phyloP scores from a whole-genome alignment of 2,888 invertebrate genomes.

The Rhagonycha fulva region DNA sequence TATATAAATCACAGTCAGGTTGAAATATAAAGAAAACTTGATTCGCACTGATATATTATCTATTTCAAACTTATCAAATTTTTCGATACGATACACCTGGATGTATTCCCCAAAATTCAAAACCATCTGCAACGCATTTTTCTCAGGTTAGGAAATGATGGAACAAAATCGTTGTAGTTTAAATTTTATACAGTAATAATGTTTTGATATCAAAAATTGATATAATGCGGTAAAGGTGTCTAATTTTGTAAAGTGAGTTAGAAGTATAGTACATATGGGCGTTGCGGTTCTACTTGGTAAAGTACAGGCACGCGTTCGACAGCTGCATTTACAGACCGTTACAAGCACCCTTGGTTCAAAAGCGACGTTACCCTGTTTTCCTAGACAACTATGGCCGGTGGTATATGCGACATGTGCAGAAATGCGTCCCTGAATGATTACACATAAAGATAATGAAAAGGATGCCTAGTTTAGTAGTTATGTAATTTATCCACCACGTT shows the following conservation, averaged over 20 bases:
- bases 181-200: neutral
- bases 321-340: slow-evolving; percentile 47
- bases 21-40: neutral
- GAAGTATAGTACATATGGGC: slow-evolving; percentile 33
- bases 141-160: neutral
- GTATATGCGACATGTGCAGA: slow-evolving; percentile 32
- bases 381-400: slow-evolving; percentile 25
- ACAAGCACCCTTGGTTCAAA: slow-evolving; percentile 36
- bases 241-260: slow-evolving; percentile 17
- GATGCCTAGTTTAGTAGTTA: neutral
- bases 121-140: neutral
- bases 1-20: neutral
- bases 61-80: neutral
- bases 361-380: slow-evolving; percentile 27
- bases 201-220: neutral
- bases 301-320: slow-evolving; percentile 48
- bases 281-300: slow-evolving; percentile 37
- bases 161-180: neutral
- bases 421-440: slow-evolving; percentile 22
- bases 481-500: neutral
- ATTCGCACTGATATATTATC: neutral
- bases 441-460: slow-evolving; percentile 15
- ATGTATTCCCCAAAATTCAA: neutral
- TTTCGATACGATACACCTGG: neutral
- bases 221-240: neutral